Percentiles rank a stretch among this genome's conserved stretches.
phyloP scores from a whole-genome alignment of 1,140 invertebrate species.

The Atopsyche davidsoni region DNA sequence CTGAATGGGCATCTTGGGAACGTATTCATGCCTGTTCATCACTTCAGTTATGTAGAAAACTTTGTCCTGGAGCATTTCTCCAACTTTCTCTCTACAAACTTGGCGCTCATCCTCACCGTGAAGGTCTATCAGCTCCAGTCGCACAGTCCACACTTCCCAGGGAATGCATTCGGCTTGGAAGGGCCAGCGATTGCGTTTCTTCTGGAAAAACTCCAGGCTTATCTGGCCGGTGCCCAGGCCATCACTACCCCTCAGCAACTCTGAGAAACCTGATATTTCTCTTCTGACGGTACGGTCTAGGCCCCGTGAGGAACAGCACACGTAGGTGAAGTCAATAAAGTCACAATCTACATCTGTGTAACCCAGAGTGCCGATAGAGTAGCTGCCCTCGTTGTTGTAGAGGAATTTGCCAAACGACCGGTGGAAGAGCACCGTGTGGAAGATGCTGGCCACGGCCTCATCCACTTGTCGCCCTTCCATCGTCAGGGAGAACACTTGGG shows the following conservation, averaged over 20 bases:
- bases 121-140: slow-evolving; percentile 79
- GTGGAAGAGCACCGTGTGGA: slow-evolving; percentile 93
- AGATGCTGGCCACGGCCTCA: slow-evolving; percentile 89
- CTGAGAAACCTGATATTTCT: slow-evolving; percentile 81
- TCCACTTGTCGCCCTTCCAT: slow-evolving; percentile 92
- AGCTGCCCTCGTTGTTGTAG: slow-evolving; percentile 88
- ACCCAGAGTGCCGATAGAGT: slow-evolving; percentile 90
- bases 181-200: slow-evolving; percentile 80
- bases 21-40: slow-evolving; percentile 91
- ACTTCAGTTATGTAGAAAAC: slow-evolving; percentile 89
- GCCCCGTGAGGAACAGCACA: slow-evolving; percentile 80
- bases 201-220: slow-evolving; percentile 92
- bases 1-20: slow-evolving; percentile 91
- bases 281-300: slow-evolving; percentile 69
- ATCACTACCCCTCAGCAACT: slow-evolving; percentile 71
- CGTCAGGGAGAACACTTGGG: slow-evolving; percentile 80
- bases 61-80: slow-evolving; percentile 87
- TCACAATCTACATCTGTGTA: slow-evolving; percentile 95
- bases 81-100: slow-evolving; percentile 80
- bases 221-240: slow-evolving; percentile 75
- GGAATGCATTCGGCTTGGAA: slow-evolving; percentile 85
- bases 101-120: slow-evolving; percentile 85
- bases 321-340: slow-evolving; percentile 96
- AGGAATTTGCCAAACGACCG: slow-evolving; percentile 91
- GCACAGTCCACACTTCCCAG: slow-evolving; percentile 96